Base-by-base conservation (phyloP, 2,888 invertebrate genomes). In the Philereme transversata region DNA sequence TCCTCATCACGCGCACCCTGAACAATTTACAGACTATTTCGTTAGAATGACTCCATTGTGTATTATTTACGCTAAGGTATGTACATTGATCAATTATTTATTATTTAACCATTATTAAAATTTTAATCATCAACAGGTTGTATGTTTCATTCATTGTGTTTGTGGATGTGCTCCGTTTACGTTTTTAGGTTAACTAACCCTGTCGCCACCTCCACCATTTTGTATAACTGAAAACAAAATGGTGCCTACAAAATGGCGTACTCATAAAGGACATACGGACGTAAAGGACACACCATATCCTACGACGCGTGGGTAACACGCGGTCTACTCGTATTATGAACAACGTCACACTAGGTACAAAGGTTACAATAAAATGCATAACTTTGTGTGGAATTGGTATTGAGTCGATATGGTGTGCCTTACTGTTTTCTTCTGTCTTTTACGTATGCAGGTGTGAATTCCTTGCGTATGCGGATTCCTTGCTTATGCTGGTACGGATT, bases 11-110 rank as follows among this genome's bases (percentile, higher is more conserved):
- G 43, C 92, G 90, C 71, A 83, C 86, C 62, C 76, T 90, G 68
- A 90, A 88, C 80, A 90, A 87, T 69, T 74, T 92, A 83, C 90
- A 91, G 81, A 90, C 91, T 81, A 90, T 92, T 81, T 86, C 91
- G 50, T 76, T 91, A 83, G 91, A 91, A 78, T 92, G 79, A 89
- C 73, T 80, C 72, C 70, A 76, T 52, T 51, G 35, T 84, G 78
- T 84, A 78, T 78, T 78, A 77, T 78, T 82, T 82, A 80, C 79
- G 67, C 72, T 76, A 83, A 87, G 83, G 79, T 65, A 63, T 63
- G 63, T 81, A 75, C 77, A 64, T 82, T 79, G 78, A 82, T 80
- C 64, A 78, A 81, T 82, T 88, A 88, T 89, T 90, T 87, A 87
- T 89, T 87, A 79, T 77, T 80, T 78, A 74, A 79, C 80, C 73